A percentile compares a stretch with the other conserved stretches of the same genome.
phyloP scores from a whole-genome alignment of 64 coral and sea anemone genomes.

The Montipora cactus region DNA sequence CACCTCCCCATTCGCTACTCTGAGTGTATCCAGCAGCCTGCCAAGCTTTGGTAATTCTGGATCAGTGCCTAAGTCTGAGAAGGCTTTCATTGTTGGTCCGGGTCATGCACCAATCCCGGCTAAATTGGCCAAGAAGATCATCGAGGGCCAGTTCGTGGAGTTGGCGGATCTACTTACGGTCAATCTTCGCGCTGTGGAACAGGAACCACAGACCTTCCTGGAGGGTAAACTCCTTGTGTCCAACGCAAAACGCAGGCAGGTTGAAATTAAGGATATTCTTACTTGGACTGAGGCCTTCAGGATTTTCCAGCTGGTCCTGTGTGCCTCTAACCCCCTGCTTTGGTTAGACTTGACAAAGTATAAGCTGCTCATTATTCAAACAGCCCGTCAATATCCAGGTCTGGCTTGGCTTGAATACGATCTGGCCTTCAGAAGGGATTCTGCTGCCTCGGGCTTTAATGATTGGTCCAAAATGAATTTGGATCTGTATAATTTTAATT shows the following conservation, averaged over 20 bases:
- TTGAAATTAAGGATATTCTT: background rate
- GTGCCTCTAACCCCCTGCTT: background rate
- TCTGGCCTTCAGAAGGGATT: background rate
- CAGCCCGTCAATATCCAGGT: background rate
- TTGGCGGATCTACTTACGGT: background rate
- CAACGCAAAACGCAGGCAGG: background rate
- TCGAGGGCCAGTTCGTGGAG: background rate
- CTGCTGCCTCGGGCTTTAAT: background rate
- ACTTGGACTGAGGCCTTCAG: background rate
- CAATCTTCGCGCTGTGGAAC: background rate
- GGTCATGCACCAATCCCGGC: constrained; percentile 21
- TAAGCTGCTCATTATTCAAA: constrained; percentile 4
- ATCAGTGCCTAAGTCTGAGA: background rate
- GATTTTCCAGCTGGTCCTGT: background rate
- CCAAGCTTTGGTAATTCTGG: background rate
- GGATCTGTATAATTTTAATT: constrained; percentile 15
- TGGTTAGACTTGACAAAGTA: background rate
- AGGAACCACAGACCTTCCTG: background rate
- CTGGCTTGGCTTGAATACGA: background rate
- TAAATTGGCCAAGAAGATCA: background rate
- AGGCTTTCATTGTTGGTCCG: constrained; percentile 23
- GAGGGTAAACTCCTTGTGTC: background rate
- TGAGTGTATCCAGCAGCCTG: background rate
- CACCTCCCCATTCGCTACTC: too few relatives aligned
- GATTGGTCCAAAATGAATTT: background rate